phyloP scores from a whole-genome alignment of 1,140 invertebrate species.

The Leptestheria dahalacensis region DNA sequence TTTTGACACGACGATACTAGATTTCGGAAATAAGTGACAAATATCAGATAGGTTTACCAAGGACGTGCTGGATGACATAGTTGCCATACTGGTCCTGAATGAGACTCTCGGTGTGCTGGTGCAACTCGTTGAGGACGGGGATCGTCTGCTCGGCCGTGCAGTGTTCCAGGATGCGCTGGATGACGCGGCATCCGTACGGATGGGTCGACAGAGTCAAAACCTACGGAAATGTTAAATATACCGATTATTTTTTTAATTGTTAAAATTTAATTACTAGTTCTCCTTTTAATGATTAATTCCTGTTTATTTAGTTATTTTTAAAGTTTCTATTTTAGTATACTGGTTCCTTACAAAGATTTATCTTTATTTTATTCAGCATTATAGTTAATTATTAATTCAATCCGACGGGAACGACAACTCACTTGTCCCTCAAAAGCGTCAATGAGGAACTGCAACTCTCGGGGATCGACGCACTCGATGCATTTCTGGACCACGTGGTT shows the following conservation, averaged over 20 bases:
- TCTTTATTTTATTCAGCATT: no score
- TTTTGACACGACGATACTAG: no score
- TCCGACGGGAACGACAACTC: no score
- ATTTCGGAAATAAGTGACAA: no score
- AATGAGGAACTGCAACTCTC: constrained; percentile 92
- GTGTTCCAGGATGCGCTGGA: constrained; percentile 97
- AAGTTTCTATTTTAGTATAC: no score
- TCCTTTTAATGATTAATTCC: no score
- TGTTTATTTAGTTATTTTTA: no score
- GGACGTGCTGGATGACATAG: constrained; percentile 96
- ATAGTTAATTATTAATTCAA: no score
- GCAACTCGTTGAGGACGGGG: constrained; percentile 87
- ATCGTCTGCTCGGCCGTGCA: constrained; percentile 91
- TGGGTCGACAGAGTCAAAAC: constrained; percentile 93
- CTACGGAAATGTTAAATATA: constrained; percentile 27
- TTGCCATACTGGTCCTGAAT: constrained; percentile 99
- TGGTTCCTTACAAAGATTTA: no score
- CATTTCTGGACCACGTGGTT: constrained; percentile 98
- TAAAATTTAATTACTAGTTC: background rate
- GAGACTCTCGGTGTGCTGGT: constrained; percentile 85
- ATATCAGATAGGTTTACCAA: constrained; percentile 39
- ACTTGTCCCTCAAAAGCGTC: constrained; percentile 90
- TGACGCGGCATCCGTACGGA: constrained; percentile 97
- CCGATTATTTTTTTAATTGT: background rate
- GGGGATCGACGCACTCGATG: constrained; percentile 96